phyloP scores from a whole-genome alignment of 1,140 invertebrate genomes.

The Diorhabda carinulata region DNA sequence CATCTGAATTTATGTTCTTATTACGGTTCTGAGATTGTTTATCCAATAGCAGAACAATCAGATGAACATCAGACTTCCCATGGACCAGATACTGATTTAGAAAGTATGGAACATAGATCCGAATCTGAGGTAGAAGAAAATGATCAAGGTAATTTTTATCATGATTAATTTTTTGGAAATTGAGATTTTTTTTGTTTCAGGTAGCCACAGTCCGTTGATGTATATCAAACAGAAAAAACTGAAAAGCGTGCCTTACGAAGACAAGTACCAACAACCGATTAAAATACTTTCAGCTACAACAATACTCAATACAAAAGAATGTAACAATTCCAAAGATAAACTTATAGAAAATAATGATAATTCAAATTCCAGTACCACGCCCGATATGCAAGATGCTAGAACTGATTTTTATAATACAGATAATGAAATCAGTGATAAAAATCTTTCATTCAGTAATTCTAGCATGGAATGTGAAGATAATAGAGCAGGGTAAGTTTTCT shows the following conservation, averaged over 20 bases:
- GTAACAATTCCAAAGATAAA: conserved; percentile 29
- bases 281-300: neutral
- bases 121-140: conserved; percentile 55
- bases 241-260: conserved; percentile 31
- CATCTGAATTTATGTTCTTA: conserved; percentile 65
- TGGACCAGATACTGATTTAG: conserved; percentile 60
- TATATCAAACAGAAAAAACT: conserved; percentile 33
- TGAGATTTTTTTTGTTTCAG: conserved; percentile 35
- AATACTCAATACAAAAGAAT: neutral
- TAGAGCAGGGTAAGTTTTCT: neutral
- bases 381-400: conserved; percentile 45
- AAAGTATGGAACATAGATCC: conserved; percentile 48
- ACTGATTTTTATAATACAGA: conserved; percentile 37
- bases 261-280: conserved; percentile 7
- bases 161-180: too few species aligned
- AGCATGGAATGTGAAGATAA: conserved; percentile 38
- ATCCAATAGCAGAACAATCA: conserved; percentile 78
- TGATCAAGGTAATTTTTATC: conserved; percentile 40
- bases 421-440: conserved; percentile 42
- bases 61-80: conserved; percentile 73
- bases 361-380: conserved; percentile 57
- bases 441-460: conserved; percentile 38
- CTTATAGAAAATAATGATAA: conserved; percentile 51
- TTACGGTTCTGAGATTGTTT: conserved; percentile 73
- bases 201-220: conserved; percentile 32